These are phyloP conservation scores for Montifringilla adamsi DNA, from an alignment of 2,113 vertebrate genomes.

Conservation along the genomic window DNA sequence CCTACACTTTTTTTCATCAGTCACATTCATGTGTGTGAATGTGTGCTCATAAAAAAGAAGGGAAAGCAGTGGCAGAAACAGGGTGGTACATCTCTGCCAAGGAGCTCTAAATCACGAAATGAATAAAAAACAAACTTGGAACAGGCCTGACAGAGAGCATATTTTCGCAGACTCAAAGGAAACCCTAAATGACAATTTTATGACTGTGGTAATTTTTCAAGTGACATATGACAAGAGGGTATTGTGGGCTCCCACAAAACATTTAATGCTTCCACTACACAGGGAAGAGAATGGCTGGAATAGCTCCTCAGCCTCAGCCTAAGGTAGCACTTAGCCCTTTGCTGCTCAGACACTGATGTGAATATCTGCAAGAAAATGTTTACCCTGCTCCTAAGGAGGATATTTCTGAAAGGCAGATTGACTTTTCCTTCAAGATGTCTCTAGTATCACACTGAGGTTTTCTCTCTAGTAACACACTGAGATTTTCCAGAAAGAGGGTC, in stretches of 20 bases:
- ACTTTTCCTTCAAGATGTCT: background rate
- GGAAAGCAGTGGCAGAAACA: background rate
- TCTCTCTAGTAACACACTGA: background rate
- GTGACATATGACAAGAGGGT: background rate
- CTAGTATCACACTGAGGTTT: background rate
- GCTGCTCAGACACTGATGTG: background rate
- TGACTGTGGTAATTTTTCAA: background rate
- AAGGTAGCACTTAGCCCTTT: background rate
- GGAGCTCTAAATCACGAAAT: background rate
- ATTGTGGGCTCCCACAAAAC: background rate
- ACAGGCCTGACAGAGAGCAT: background rate
- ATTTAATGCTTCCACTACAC: background rate
- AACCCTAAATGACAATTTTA: background rate
- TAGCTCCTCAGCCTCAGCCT: background rate
- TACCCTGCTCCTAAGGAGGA: background rate
- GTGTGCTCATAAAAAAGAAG: background rate
- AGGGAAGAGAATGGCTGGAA: background rate
- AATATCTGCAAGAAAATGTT: background rate
- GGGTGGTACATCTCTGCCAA: background rate
- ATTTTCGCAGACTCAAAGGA: background rate
- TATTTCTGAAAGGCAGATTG: background rate
- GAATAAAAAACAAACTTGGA: background rate
- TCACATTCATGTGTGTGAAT: accelerated
- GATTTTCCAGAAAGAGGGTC: background rate
- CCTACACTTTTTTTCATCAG: background rate